These are phyloP conservation scores for Sciurus carolinensis DNA, from an alignment of 2,797 vertebrate species.

Conservation along the genomic window DNA sequence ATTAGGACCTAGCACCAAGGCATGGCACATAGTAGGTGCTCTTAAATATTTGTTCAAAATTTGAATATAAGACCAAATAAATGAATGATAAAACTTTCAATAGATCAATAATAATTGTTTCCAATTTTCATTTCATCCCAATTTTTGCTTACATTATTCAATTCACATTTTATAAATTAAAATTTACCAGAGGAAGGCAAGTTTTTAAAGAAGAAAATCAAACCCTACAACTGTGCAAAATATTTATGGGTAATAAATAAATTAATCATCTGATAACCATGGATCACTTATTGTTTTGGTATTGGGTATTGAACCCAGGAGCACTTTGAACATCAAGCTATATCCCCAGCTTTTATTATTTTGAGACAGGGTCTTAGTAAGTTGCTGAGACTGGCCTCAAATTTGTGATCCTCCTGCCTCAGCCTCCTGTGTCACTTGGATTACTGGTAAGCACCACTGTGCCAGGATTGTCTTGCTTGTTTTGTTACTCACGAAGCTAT, in stretches of 20 bases:
- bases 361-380: too few species aligned
- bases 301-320: too few species aligned
- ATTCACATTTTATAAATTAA: slow-evolving; percentile 44
- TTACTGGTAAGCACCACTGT: too few species aligned
- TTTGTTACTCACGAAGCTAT: slow-evolving; percentile 25
- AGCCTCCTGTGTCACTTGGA: too few species aligned
- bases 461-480: neutral
- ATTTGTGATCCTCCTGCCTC: too few species aligned
- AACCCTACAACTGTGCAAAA: neutral
- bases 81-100: neutral
- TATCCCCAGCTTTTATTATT: too few species aligned
- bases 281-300: neutral
- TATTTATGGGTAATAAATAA: slow-evolving; percentile 62
- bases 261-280: slow-evolving; percentile 24
- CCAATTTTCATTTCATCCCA: neutral
- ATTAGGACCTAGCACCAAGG: neutral
- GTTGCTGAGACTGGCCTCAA: too few species aligned
- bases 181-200: slow-evolving; percentile 21
- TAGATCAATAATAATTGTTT: neutral
- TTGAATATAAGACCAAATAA: slow-evolving; percentile 43
- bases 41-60: neutral
- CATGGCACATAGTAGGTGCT: neutral
- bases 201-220: slow-evolving; percentile 45
- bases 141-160: slow-evolving; percentile 25
- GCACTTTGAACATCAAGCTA: too few species aligned